Conservation (phyloP, 1,140 invertebrate genomes). For the Pseudomyrmex pallidus region DNA sequence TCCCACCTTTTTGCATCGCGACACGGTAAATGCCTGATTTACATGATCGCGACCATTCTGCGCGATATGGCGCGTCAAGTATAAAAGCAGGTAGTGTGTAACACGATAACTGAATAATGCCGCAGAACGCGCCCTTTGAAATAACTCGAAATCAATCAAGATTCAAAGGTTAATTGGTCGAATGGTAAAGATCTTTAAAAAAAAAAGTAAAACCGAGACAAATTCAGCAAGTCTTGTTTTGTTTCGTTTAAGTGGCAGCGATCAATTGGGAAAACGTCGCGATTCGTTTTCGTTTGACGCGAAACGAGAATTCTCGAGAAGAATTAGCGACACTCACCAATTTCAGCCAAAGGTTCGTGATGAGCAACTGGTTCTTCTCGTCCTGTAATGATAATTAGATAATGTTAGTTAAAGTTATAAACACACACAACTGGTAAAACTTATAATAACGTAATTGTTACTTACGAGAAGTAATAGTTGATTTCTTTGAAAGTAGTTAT, state of each 20-base stretch:
- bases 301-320: neutral
- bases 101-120: slow-evolving; percentile 6
- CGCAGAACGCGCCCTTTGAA: neutral
- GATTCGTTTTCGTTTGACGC: slow-evolving; percentile 7
- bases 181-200: slow-evolving; percentile 25
- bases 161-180: slow-evolving; percentile 14
- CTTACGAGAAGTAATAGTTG: too few species aligned
- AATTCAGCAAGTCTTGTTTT: neutral
- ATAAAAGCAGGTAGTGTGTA: slow-evolving; percentile 9
- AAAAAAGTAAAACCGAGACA: neutral
- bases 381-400: slow-evolving; percentile 87
- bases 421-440: too few species aligned
- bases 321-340: slow-evolving; percentile 88
- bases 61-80: neutral
- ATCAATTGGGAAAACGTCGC: slow-evolving; percentile 29
- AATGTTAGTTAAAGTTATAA: neutral
- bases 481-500: neutral
- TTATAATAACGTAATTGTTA: too few species aligned
- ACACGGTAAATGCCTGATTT: neutral
- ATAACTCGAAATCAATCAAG: slow-evolving; percentile 9
- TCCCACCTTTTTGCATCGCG: neutral
- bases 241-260: slow-evolving; percentile 29
- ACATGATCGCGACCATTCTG: slow-evolving; percentile 3
- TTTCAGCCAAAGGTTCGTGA: slow-evolving; percentile 97
- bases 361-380: slow-evolving; percentile 96